Base-by-base conservation (phyloP, 2,113 vertebrate species). In the Macrotis lagotis region DNA sequence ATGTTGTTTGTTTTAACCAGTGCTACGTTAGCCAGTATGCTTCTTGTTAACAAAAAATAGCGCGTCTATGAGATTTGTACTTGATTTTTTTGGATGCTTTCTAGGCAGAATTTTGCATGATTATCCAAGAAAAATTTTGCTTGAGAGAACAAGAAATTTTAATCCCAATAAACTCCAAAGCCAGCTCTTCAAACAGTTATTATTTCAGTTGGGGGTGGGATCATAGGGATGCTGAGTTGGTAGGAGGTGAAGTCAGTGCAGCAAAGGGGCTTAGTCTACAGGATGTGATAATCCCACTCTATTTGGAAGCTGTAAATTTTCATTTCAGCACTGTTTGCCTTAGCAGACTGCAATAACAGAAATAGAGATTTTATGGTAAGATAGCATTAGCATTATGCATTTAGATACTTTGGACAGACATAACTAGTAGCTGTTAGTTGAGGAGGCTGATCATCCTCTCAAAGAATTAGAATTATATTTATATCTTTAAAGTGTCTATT, bases 261-360 rank as follows among this genome's bases (percentile, higher is more conserved):
- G 92, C 92, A 95, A 88, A 74, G 96, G 96, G 92, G 96, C 88
- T 97, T 96, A 97, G 92, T 28, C 91, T 94, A 92, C 90, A 95
- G 94, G 92, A 47, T 95, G 97, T 92, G 94, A 91, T 98, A 98
- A 97, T 98, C 94, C 95, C 92, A 48, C 50, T 94, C 93, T 96
- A 96, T 97, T 96, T 95, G 91, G 96, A 97, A 92, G 96, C 91
- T 96, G 90, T 97, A 98, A 97, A 97, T 98, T 97, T 97, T 97
- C 90, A 91, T 98, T 98, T 98, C 96, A 97, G 95, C 98, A 96
- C 96, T 8, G 11, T 92, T 98, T 91, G 96, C 90, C 95, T 97
- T 97, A 94, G 95, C 48, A 94, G 89, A 97, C 83, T 97, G 97
- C 96, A 97, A 96, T 90, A 94, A 89, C 31, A 95, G 55, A 94